phyloP scores from a whole-genome alignment of 2,797 vertebrate genomes.

The Sciurus carolinensis region DNA sequence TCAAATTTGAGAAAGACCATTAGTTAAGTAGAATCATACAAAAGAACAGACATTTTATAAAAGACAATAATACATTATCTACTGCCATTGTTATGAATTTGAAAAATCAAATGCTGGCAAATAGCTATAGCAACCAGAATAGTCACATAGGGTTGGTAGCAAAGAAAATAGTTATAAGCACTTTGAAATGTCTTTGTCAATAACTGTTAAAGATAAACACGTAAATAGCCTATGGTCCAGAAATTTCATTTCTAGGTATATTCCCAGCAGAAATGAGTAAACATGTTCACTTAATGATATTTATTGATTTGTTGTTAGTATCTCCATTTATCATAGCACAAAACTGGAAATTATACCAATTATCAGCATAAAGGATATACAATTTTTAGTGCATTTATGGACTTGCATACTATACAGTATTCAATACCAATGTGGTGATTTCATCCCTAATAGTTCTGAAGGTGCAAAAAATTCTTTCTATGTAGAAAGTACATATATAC shows the following conservation, averaged over 20 bases:
- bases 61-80: background rate
- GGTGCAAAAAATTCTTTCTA: background rate
- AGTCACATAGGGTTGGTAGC: background rate
- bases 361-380: background rate
- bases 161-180: background rate
- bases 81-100: background rate
- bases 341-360: background rate
- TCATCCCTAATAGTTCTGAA: background rate
- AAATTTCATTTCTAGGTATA: background rate
- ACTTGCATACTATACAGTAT: background rate
- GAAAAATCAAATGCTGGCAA: background rate
- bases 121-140: background rate
- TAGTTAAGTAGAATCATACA: background rate
- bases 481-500: background rate
- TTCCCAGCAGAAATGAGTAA: background rate
- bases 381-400: background rate
- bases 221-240: background rate
- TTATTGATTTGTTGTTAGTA: background rate
- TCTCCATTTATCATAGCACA: background rate
- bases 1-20: background rate
- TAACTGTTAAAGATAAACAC: slow-evolving; percentile 37
- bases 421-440: background rate
- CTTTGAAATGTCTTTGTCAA: background rate
- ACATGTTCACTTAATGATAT: background rate
- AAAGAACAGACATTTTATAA: background rate